phyloP scores from a whole-genome alignment of 2,113 vertebrate species.

The Cyanistes caeruleus region DNA sequence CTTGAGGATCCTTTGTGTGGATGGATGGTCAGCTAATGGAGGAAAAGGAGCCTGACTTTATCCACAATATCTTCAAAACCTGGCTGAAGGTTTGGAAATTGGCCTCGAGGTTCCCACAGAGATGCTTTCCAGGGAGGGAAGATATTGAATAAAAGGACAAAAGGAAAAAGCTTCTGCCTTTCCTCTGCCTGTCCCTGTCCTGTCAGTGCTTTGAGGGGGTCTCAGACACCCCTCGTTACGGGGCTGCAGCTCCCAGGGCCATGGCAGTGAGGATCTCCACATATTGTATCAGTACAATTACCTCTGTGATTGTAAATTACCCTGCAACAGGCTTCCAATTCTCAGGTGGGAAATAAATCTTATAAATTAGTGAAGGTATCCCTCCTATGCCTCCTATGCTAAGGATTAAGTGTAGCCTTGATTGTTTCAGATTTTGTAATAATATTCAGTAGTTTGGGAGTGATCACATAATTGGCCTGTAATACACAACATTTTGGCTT shows the following conservation, averaged over 20 bases:
- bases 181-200: neutral
- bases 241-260: neutral
- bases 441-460: neutral
- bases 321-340: neutral
- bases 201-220: neutral
- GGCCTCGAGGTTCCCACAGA: neutral
- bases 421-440: neutral
- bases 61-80: neutral
- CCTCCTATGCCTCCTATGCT: neutral
- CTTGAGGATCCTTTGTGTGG: neutral
- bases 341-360: neutral
- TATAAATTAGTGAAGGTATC: neutral
- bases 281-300: neutral
- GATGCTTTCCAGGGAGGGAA: neutral
- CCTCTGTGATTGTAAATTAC: neutral
- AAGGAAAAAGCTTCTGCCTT: neutral
- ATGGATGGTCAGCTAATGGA: neutral
- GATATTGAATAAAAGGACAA: neutral
- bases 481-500: neutral
- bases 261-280: fast-evolving
- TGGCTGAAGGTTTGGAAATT: neutral
- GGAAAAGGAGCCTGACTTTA: neutral
- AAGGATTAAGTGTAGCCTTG: neutral
- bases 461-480: neutral
- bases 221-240: fast-evolving